These are phyloP conservation scores for Thunnus maccoyii DNA, from an alignment of 2,113 vertebrate species.

Conservation along the genomic window DNA sequence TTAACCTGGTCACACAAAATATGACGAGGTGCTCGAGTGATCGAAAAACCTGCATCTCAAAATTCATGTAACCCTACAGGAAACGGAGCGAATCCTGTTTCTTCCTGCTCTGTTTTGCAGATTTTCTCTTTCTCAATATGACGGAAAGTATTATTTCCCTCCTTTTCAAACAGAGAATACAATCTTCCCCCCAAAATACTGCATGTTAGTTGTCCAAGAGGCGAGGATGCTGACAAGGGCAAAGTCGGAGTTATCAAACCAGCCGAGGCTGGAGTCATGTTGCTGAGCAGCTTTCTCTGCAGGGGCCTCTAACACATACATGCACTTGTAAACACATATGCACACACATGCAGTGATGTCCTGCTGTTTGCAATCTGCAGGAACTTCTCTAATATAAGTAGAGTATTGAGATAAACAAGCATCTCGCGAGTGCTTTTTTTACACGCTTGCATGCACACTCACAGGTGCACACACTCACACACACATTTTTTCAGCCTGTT, in stretches of 20 bases:
- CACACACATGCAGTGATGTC: slow-evolving; percentile 1
- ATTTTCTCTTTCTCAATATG: background rate
- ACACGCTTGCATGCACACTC: background rate
- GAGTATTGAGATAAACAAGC: slow-evolving; percentile 33
- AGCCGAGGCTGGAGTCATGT: slow-evolving; percentile 30
- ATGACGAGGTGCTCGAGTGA: background rate
- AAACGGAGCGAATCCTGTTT: background rate
- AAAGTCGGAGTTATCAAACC: slow-evolving; percentile 26
- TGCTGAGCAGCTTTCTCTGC: slow-evolving; percentile 45
- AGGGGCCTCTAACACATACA: slow-evolving; percentile 44
- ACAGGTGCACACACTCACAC: background rate
- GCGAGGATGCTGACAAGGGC: slow-evolving; percentile 21
- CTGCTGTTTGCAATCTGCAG: slow-evolving; percentile 39
- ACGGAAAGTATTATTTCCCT: background rate
- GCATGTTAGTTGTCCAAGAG: slow-evolving; percentile 17
- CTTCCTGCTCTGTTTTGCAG: background rate
- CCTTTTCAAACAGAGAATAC: background rate
- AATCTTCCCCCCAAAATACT: background rate
- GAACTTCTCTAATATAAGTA: slow-evolving; percentile 43
- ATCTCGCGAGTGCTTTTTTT: background rate
- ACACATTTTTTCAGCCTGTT: background rate
- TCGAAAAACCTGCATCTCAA: background rate
- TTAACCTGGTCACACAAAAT: no score
- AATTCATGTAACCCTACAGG: background rate
- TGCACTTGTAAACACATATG: slow-evolving; percentile 5